Conservation (phyloP, 2,797 vertebrate species). For the Poecilia wingei region DNA sequence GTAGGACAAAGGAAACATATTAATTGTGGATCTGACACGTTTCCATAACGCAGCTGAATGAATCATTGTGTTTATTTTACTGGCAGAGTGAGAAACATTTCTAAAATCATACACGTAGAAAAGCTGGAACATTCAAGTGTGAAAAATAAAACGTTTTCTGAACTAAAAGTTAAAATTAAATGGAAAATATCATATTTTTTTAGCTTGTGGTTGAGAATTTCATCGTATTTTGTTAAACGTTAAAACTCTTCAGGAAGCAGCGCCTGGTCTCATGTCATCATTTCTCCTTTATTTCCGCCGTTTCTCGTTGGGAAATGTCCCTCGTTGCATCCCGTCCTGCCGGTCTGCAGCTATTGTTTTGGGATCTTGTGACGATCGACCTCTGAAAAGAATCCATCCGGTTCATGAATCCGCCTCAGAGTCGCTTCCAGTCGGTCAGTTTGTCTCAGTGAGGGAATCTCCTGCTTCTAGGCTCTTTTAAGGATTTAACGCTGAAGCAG, state of each 20-base stretch:
- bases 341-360: not conserved
- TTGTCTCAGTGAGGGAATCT: too few species aligned
- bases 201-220: not conserved
- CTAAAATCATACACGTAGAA: not conserved
- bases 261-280: not conserved
- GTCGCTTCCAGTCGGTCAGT: too few species aligned
- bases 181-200: not conserved
- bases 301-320: not conserved
- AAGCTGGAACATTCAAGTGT: not conserved
- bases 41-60: not conserved
- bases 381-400: slow-evolving; percentile 4
- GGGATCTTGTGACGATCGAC: slow-evolving; percentile 2
- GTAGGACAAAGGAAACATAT: too few species aligned
- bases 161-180: not conserved
- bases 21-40: not conserved
- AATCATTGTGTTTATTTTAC: not conserved
- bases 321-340: not conserved
- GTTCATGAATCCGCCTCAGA: not conserved
- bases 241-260: not conserved
- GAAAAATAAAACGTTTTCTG: not conserved
- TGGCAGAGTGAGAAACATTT: not conserved
- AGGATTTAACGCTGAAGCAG: not conserved
- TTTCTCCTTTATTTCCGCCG: not conserved
- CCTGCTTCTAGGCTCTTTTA: not conserved
- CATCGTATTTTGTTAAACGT: not conserved